Percentiles rank a stretch among this genome's conserved stretches.
These are phyloP conservation scores for Alosa sapidissima DNA, from an alignment of 2,797 vertebrate genomes.

Conservation along the genomic window DNA sequence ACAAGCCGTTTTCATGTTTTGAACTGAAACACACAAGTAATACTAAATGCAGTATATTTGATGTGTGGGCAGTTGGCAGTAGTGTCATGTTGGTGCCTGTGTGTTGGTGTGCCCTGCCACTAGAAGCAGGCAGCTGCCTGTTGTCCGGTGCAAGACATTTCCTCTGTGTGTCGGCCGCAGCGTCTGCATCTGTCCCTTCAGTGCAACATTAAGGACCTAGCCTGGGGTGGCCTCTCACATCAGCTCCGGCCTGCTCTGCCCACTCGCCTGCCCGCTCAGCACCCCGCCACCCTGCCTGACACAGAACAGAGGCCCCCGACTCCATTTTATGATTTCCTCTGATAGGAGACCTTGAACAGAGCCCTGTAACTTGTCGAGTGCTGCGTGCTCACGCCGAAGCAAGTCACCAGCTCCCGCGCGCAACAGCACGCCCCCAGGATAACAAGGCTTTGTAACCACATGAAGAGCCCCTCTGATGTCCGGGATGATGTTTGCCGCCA, in stretches of 20 bases:
- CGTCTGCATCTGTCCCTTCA: slow-evolving; percentile 44
- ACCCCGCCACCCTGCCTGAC: slow-evolving; percentile 11
- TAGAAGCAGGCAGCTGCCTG: slow-evolving; percentile 22
- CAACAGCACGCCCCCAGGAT: slow-evolving; percentile 51
- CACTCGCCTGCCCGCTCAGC: slow-evolving; percentile 23
- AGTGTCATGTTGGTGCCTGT: neutral
- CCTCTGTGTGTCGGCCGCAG: neutral
- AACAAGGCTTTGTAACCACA: slow-evolving; percentile 54
- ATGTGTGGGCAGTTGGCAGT: neutral
- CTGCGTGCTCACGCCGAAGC: slow-evolving; percentile 1
- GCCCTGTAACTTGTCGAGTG: slow-evolving; percentile 30
- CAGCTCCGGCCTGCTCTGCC: slow-evolving; percentile 3
- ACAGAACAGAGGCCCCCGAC: slow-evolving; percentile 28
- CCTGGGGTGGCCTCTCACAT: slow-evolving; percentile 43
- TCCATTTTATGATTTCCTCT: slow-evolving; percentile 54
- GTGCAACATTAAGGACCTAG: slow-evolving; percentile 51
- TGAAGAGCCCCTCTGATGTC: slow-evolving; percentile 58
- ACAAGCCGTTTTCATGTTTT: neutral
- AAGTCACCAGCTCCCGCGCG: slow-evolving; percentile 26
- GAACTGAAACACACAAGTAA: neutral
- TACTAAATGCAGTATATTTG: neutral
- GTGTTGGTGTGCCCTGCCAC: neutral
- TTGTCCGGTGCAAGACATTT: neutral
- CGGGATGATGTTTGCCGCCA: slow-evolving; percentile 37
- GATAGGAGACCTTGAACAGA: slow-evolving; percentile 49